Evolutionary conservation across 2,797 vertebrate species (phyloP).

Genomic region (Decapterus maruadsi): DNA sequence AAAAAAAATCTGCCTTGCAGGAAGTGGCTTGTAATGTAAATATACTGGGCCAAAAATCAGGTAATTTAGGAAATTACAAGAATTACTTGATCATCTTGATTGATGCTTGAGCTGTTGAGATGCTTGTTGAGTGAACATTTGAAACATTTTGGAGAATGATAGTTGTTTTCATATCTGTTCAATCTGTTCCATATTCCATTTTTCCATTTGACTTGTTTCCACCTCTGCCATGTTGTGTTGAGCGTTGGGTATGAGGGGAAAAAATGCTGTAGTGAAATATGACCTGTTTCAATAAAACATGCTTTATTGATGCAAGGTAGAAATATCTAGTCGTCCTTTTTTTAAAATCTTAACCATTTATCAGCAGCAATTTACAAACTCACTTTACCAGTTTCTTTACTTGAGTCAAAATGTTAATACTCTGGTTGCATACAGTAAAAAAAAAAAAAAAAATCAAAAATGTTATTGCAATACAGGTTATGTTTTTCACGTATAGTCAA

Average conservation of each 20-base stretch:
- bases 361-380: slow-evolving; percentile 61
- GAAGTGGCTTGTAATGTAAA: slow-evolving; percentile 70
- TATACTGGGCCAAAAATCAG: slow-evolving; percentile 80
- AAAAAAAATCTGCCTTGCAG: slow-evolving; percentile 46
- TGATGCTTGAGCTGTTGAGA: slow-evolving; percentile 26
- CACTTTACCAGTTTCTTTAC: slow-evolving; percentile 43
- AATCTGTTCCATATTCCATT: slow-evolving; percentile 74
- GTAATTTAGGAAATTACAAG: slow-evolving; percentile 54
- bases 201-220: slow-evolving; percentile 67
- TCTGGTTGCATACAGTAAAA: slow-evolving; percentile 74
- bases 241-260: slow-evolving; percentile 37
- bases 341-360: slow-evolving; percentile 26
- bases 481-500: slow-evolving; percentile 40
- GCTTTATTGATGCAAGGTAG: slow-evolving; percentile 73
- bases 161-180: slow-evolving; percentile 66
- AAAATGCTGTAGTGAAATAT: slow-evolving; percentile 56
- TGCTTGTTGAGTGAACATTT: slow-evolving; percentile 36
- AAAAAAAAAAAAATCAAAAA: slow-evolving; percentile 70
- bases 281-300: slow-evolving; percentile 79
- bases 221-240: slow-evolving; percentile 51
- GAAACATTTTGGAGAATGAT: slow-evolving; percentile 46
- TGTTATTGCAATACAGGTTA: slow-evolving; percentile 66
- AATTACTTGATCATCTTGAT: slow-evolving; percentile 53
- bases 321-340: slow-evolving; percentile 41
- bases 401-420: slow-evolving; percentile 56